Conservation (phyloP, 2,888 invertebrate species). For the Drosophila setosimentum region DNA sequence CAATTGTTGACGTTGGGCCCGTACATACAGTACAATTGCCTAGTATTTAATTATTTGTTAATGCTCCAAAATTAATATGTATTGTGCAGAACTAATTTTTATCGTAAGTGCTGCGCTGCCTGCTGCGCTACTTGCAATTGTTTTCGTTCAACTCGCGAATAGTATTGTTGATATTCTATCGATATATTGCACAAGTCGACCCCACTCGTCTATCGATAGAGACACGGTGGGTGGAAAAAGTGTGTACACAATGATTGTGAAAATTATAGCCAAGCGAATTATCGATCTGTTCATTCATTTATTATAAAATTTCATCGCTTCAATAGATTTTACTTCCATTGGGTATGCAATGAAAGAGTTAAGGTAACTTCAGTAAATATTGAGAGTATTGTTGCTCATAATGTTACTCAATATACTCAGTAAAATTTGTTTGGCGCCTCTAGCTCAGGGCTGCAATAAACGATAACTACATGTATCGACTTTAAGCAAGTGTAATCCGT, state of each 20-base stretch:
- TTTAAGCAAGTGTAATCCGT: background rate
- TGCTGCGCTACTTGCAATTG: constrained; percentile 55
- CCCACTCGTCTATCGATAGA: constrained; percentile 15
- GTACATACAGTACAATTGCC: constrained; percentile 8
- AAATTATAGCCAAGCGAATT: background rate
- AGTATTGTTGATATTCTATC: constrained; percentile 53
- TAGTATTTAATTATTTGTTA: constrained; percentile 22
- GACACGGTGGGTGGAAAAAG: background rate
- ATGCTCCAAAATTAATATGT: constrained; percentile 56
- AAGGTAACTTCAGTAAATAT: background rate
- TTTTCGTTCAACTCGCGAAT: constrained; percentile 53
- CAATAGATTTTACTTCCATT: background rate
- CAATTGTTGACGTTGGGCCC: constrained; percentile 42
- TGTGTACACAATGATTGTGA: constrained; percentile 24
- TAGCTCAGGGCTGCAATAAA: too few relatives aligned
- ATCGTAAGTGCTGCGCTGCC: constrained; percentile 36
- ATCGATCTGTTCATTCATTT: background rate
- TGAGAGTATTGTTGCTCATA: background rate
- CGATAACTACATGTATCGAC: background rate
- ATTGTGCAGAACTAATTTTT: constrained; percentile 31
- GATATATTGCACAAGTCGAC: constrained; percentile 28
- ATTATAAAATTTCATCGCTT: background rate
- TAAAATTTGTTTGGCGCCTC: constrained; percentile 14
- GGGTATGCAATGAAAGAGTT: background rate
- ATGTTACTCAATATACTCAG: background rate